Percentiles rank a stretch among this genome's conserved stretches.
Conservation (phyloP, 2,113 vertebrate species). For the Thalassoma bifasciatum region DNA sequence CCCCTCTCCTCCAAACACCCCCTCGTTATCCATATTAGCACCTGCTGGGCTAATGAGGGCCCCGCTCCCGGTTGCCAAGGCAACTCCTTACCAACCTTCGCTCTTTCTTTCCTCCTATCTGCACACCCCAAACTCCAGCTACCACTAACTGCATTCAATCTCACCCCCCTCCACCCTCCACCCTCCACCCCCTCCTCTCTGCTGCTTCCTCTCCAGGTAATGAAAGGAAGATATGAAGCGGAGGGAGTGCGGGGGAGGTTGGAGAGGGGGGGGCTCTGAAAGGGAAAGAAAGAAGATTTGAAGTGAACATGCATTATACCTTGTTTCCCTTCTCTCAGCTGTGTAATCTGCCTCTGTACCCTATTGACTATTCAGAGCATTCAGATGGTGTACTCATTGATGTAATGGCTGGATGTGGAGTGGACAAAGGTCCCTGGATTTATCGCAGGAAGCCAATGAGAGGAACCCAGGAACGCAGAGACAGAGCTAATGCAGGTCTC, state of each 20-base stretch:
- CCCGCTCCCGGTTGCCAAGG: conserved; percentile 77
- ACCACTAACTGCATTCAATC: conserved; percentile 73
- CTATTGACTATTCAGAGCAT: conserved; percentile 62
- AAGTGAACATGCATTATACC: conserved; percentile 69
- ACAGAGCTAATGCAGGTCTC: conserved; percentile 27
- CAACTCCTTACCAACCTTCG: conserved; percentile 78
- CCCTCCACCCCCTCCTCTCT: conserved; percentile 17
- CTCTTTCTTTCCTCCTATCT: conserved; percentile 47
- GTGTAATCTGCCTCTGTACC: conserved; percentile 51
- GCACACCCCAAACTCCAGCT: conserved; percentile 60
- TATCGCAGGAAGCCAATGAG: conserved; percentile 40
- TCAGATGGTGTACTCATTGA: conserved; percentile 53
- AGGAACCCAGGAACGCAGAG: conserved; percentile 14
- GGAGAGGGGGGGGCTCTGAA: background rate
- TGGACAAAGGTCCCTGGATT: conserved; percentile 45
- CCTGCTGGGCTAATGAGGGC: conserved; percentile 85
- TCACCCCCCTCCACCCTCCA: conserved; percentile 38
- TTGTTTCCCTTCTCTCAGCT: conserved; percentile 53
- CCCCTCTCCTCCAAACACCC: conserved; percentile 45
- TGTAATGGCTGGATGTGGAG: conserved; percentile 54
- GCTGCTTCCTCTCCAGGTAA: conserved; percentile 73
- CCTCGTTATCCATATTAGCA: conserved; percentile 86
- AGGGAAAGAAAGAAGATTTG: conserved; percentile 62
- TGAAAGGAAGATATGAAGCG: conserved; percentile 72
- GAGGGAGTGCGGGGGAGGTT: conserved; percentile 8